Conservation (phyloP, 2,888 invertebrate genomes). For the Chloromyia formosa region DNA sequence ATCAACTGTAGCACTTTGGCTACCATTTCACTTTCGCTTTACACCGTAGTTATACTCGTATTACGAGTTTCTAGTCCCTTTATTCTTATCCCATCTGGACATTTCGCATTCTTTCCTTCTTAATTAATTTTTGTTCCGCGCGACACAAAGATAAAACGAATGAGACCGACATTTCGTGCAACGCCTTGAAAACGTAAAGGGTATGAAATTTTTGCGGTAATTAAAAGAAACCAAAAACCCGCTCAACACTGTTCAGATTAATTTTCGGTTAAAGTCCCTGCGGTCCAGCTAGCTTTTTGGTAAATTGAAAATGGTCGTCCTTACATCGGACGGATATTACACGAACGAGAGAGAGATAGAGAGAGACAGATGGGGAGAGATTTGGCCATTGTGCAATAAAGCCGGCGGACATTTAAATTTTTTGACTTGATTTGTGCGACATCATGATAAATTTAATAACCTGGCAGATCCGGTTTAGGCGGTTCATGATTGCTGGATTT, state of each 20-base stretch:
- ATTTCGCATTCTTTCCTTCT: conserved; percentile 24
- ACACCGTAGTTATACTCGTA: no score
- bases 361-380: no score
- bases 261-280: conserved; percentile 21
- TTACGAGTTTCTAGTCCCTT: background rate
- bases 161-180: background rate
- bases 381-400: background rate
- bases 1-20: no score
- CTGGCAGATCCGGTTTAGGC: background rate
- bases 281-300: background rate
- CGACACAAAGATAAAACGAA: background rate
- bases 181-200: background rate
- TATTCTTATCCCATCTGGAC: conserved; percentile 17
- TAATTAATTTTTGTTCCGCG: conserved; percentile 29
- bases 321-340: no score
- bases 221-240: conserved; percentile 41
- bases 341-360: no score
- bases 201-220: conserved; percentile 2
- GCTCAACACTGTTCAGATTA: conserved; percentile 27
- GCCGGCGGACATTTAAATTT: conserved; percentile 18
- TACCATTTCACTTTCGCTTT: no score
- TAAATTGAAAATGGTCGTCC: conserved; percentile 3
- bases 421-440: conserved; percentile 37
- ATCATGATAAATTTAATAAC: conserved; percentile 26
- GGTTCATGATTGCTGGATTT: background rate